Evolutionary conservation across 2,113 vertebrate genomes (phyloP).

Genomic region (Gila orcuttii): DNA sequence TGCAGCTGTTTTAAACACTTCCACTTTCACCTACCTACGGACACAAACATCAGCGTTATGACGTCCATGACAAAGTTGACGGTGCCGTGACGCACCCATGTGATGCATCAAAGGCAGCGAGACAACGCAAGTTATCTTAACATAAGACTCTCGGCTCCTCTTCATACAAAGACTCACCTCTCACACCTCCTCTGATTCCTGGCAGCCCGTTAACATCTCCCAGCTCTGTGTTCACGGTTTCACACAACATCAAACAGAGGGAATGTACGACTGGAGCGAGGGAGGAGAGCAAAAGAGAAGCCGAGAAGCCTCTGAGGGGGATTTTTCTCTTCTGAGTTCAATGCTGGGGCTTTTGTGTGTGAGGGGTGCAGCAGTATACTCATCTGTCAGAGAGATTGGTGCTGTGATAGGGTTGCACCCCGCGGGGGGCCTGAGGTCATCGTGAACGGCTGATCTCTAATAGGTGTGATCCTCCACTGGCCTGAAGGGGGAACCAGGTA

Average conservation of each 20-base stretch:
- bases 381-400: conserved; percentile 70
- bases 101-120: conserved; percentile 55
- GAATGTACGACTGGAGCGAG: conserved; percentile 25
- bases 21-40: conserved; percentile 1
- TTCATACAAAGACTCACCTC: conserved; percentile 35
- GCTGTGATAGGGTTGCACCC: conserved; percentile 76
- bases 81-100: conserved; percentile 31
- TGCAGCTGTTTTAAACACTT: background rate
- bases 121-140: conserved; percentile 20
- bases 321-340: conserved; percentile 66
- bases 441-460: conserved; percentile 66
- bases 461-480: conserved; percentile 57
- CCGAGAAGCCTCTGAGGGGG: conserved; percentile 59
- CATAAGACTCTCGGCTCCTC: conserved; percentile 18
- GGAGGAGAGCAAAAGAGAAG: conserved; percentile 5
- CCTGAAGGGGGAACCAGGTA: conserved; percentile 52
- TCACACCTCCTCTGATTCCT: conserved; percentile 49
- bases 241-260: conserved; percentile 63
- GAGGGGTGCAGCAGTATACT: conserved; percentile 57
- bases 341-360: conserved; percentile 68
- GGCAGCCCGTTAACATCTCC: conserved; percentile 55
- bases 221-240: conserved; percentile 48
- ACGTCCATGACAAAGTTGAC: background rate
- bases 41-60: conserved; percentile 8
- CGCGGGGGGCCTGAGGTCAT: conserved; percentile 74